Percentiles rank a stretch among this genome's conserved stretches.
Conservation (phyloP, 2,113 vertebrate genomes). For the Phodopus roborovskii region DNA sequence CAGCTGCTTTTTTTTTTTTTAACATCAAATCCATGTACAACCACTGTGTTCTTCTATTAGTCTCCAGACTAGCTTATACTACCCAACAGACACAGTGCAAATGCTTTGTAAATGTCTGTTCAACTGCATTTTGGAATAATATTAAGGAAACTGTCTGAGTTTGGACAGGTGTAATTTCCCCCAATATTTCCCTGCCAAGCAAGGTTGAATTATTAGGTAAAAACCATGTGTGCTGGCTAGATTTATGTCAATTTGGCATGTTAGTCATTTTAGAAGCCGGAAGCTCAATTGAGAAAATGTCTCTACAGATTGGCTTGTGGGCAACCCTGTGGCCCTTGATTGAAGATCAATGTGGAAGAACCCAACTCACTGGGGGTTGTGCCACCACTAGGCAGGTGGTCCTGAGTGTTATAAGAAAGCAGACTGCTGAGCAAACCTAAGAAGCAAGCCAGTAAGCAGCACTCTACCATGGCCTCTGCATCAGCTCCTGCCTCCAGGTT, state of each 20-base stretch:
- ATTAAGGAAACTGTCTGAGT: background rate
- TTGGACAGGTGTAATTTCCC: background rate
- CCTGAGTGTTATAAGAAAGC: background rate
- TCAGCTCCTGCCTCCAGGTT: background rate
- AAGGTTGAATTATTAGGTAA: background rate
- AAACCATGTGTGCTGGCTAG: background rate
- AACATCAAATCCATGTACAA: background rate
- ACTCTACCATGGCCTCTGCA: background rate
- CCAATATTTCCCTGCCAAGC: background rate
- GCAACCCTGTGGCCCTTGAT: background rate
- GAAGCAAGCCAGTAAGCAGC: background rate
- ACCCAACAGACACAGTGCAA: background rate
- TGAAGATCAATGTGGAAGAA: background rate
- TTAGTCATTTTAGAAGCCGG: background rate
- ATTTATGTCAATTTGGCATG: background rate
- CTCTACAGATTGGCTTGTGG: background rate
- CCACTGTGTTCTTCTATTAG: background rate
- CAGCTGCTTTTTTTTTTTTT: background rate
- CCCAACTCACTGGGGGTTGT: background rate
- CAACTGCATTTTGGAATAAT: background rate
- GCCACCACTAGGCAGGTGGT: too few relatives aligned
- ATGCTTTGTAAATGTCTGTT: background rate
- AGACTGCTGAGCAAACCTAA: background rate
- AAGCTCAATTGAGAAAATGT: background rate
- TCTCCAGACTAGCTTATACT: background rate